phyloP scores from a whole-genome alignment of 2,797 vertebrate genomes.

The Kryptopterus vitreolus region DNA sequence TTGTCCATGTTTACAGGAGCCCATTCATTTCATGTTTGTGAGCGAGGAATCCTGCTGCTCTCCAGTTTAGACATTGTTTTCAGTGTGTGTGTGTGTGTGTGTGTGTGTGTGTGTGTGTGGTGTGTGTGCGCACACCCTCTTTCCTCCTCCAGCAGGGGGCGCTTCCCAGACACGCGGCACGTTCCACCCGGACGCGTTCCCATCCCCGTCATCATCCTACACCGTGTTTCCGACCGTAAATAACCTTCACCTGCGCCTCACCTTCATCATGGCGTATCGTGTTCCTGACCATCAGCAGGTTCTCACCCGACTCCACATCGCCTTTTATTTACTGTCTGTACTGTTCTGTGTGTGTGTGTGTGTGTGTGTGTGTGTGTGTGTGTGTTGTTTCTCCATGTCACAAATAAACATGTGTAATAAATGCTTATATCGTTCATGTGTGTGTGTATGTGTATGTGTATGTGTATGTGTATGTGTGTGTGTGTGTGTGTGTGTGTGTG shows the following conservation, averaged over 20 bases:
- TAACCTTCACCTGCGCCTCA: neutral
- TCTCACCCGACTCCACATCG: neutral
- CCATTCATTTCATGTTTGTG: too few species aligned
- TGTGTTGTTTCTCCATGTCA: neutral
- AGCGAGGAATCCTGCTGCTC: neutral
- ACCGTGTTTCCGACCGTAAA: neutral
- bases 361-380: too few species aligned
- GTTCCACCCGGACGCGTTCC: neutral
- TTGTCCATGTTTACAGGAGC: neutral
- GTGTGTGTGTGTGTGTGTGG: constrained; percentile 24
- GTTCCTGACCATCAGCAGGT: neutral
- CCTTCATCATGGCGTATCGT: neutral
- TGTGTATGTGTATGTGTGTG: constrained; percentile 1
- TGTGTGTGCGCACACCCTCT: constrained; percentile 10
- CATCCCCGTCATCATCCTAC: too few species aligned
- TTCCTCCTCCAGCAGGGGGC: constrained; percentile 20
- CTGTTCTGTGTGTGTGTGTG: neutral
- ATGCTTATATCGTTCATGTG: neutral
- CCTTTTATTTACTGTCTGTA: neutral
- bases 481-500: constrained; percentile 11
- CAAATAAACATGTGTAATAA: constrained; percentile 41
- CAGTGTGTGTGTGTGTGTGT: neutral
- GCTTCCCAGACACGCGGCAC: neutral
- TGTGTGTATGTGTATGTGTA: neutral
- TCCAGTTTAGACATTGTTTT: neutral